Base-by-base conservation (phyloP, 1,140 invertebrate genomes). In the Drosophila biarmipes region DNA sequence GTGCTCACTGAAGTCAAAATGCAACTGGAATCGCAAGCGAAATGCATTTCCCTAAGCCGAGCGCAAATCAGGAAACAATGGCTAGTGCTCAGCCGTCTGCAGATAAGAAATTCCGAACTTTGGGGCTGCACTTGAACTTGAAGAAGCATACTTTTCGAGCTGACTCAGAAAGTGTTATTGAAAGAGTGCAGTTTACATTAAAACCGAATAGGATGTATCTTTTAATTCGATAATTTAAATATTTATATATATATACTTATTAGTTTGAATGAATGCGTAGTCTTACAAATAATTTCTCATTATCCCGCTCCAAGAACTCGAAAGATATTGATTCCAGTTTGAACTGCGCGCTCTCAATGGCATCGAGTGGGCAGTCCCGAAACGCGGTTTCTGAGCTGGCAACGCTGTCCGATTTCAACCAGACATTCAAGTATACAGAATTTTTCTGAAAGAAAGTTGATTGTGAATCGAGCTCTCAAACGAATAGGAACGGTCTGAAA, bases 381-480 rank as follows among this genome's bases (percentile, higher is more conserved):
- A 12, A 5, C 5, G 10, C 15, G 3, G 8, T 51, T 51, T 51
- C 19, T 51, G 4, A 4, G 29, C 15, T 64, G 62, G 55, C 55
- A 66, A 58, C 11, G n/a, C 34, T 12, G 7, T 31, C 2, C 4
- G 14, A n/a, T 11, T 27, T 19, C 19, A 64, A 63, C 57, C 27
- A 63, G 63, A 66, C 37, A 77, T 74, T 84, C 53, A 15, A 64
- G 80, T 85, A 63, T 84, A 84, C 80, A 84, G 80, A 84, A 84
- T 84, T 84, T 84, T 76, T 76, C 45, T 62, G 11, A 64, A 67
- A 67, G 55, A 73, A 69, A 78, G 71, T 76, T 37, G 57, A 52
- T 15, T 54, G 71, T 69, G 53, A 63, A 45, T 61, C 46, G 53
- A 46, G 42, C 62, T 81, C 67, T 31, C 17, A 6, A 12, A 42